phyloP scores from a whole-genome alignment of 1,140 invertebrate species.

The Zophobas morio region DNA sequence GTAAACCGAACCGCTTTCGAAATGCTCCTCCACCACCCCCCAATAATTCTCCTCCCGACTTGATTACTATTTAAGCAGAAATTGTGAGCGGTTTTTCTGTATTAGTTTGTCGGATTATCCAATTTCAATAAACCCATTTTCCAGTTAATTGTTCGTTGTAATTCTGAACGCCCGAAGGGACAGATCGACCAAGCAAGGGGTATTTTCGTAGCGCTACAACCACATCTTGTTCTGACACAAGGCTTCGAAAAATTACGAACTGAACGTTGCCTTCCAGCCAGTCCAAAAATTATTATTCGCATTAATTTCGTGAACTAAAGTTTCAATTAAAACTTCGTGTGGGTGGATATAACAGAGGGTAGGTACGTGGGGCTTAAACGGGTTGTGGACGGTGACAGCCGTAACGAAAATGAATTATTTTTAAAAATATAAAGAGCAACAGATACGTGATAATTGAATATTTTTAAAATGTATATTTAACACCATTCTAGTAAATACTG shows the following conservation, averaged over 20 bases:
- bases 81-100: slow-evolving; percentile 5
- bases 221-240: slow-evolving; percentile 56
- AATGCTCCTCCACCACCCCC: too few species aligned
- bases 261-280: slow-evolving; percentile 37
- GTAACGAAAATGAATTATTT: too few species aligned
- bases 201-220: slow-evolving; percentile 34
- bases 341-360: not conserved
- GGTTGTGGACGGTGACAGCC: too few species aligned
- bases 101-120: slow-evolving; percentile 28
- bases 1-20: too few species aligned
- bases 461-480: too few species aligned
- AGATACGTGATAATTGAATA: too few species aligned
- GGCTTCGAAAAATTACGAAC: slow-evolving; percentile 50
- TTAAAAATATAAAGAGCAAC: too few species aligned
- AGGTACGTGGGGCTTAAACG: too few species aligned
- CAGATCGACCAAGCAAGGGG: slow-evolving; percentile 48
- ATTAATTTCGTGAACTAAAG: slow-evolving; percentile 51
- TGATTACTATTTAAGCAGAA: not conserved
- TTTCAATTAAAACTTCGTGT: slow-evolving; percentile 8
- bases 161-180: slow-evolving; percentile 43
- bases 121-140: slow-evolving; percentile 53
- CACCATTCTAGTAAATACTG: too few species aligned
- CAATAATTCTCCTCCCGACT: not conserved
- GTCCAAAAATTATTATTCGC: slow-evolving; percentile 51
- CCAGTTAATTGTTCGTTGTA: slow-evolving; percentile 52